Conservation (phyloP, 2,888 invertebrate species). For the Cryptocephalus moraei region DNA sequence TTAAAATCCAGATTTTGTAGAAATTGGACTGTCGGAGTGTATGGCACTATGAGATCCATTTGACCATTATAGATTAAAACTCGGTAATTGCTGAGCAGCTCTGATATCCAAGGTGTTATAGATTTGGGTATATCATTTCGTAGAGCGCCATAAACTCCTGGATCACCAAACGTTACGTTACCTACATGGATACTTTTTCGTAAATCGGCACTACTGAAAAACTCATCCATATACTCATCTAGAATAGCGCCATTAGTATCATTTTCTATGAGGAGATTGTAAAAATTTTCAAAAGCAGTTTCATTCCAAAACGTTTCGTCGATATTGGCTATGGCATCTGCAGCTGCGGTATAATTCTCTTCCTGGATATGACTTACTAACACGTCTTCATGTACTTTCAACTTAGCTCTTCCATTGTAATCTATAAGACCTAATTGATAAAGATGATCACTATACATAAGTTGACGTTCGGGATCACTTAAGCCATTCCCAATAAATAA, state of each 20-base stretch:
- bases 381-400: too few relatives aligned
- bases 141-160: background rate
- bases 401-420: background rate
- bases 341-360: background rate
- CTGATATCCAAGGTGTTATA: background rate
- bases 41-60: slow-evolving; percentile 78
- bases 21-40: slow-evolving; percentile 70
- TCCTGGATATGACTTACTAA: background rate
- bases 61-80: slow-evolving; percentile 74
- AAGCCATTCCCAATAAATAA: slow-evolving; percentile 60
- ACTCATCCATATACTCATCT: background rate
- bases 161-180: background rate
- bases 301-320: background rate
- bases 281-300: background rate
- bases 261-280: background rate
- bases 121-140: background rate
- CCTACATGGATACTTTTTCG: slow-evolving; percentile 1
- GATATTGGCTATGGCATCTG: background rate
- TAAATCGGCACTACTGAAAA: background rate
- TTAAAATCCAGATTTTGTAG: slow-evolving; percentile 58
- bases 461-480: slow-evolving; percentile 41
- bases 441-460: slow-evolving; percentile 22
- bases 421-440: background rate
- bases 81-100: background rate
- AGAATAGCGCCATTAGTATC: background rate